phyloP scores from a whole-genome alignment of 2,113 vertebrate species.

The Amblyornis subalaris region DNA sequence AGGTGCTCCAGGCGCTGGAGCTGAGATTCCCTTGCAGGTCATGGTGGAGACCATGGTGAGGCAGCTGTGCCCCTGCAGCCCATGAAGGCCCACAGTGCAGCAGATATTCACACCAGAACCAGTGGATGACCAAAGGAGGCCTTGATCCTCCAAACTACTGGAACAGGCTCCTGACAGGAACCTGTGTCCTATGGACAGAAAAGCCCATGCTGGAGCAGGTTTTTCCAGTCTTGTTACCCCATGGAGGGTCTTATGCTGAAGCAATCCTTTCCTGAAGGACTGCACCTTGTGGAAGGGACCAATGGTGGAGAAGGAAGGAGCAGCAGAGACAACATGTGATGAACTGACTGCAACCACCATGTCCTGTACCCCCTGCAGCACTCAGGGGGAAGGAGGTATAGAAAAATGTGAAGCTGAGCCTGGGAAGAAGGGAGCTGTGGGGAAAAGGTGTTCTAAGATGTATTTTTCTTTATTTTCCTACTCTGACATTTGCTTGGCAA shows the following conservation, averaged over 20 bases:
- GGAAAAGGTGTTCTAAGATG: neutral
- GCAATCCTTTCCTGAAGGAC: neutral
- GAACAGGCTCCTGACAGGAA: neutral
- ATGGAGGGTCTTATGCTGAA: accelerated
- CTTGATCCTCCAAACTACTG: neutral
- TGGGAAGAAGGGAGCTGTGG: neutral
- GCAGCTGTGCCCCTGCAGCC: neutral
- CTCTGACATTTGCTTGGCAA: neutral
- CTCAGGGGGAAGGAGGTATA: accelerated
- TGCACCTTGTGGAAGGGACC: accelerated
- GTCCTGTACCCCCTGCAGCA: accelerated
- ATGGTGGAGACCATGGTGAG: accelerated
- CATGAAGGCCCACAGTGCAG: neutral
- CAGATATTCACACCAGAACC: neutral
- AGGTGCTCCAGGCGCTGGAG: accelerated
- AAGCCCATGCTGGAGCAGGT: neutral
- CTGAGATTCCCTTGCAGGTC: neutral
- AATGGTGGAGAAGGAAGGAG: neutral
- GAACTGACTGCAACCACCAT: neutral
- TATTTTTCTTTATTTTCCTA: neutral
- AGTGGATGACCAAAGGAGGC: neutral
- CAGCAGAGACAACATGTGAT: neutral
- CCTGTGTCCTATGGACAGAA: too few relatives aligned
- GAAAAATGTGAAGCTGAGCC: neutral
- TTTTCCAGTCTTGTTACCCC: neutral